Percentiles rank a stretch among this genome's conserved stretches.
Evolutionary conservation across 2,113 vertebrate genomes (phyloP).

Genomic region (Illadopsis cleaveri): DNA sequence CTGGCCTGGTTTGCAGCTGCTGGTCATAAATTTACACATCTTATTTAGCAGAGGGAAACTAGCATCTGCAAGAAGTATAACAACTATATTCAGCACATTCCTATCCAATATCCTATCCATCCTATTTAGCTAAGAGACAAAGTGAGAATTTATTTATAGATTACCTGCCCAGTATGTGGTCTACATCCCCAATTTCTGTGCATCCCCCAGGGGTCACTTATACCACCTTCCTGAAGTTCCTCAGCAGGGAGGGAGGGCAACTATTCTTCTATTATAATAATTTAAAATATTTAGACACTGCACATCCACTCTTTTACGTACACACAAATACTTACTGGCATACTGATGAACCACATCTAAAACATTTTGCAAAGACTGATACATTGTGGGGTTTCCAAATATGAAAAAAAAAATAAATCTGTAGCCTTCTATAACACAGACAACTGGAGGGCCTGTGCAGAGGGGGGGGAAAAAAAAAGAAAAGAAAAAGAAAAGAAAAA

Average conservation of each 20-base stretch:
- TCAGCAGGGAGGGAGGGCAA: conserved; percentile 80
- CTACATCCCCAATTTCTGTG: background rate
- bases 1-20: background rate
- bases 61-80: background rate
- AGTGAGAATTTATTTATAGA: background rate
- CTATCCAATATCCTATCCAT: background rate
- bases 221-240: conserved; percentile 81
- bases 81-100: background rate
- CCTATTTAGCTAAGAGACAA: background rate
- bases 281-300: conserved; percentile 91
- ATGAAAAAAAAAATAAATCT: background rate
- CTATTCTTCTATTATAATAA: conserved; percentile 91
- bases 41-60: background rate
- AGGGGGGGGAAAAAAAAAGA: background rate
- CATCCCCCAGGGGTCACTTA: conserved; percentile 82
- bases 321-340: conserved; percentile 75
- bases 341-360: conserved; percentile 78
- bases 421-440: conserved; percentile 58
- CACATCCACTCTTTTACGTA: conserved; percentile 84
- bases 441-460: conserved; percentile 46
- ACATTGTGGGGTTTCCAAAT: conserved; percentile 38
- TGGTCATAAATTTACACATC: background rate
- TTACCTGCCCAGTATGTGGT: fast-evolving
- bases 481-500: background rate
- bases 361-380: conserved; percentile 60